Evolutionary conservation across 1,140 invertebrate genomes (phyloP), one percentile per base, ranked within the genome.

Genomic region (Diploscapter pachys): DNA sequence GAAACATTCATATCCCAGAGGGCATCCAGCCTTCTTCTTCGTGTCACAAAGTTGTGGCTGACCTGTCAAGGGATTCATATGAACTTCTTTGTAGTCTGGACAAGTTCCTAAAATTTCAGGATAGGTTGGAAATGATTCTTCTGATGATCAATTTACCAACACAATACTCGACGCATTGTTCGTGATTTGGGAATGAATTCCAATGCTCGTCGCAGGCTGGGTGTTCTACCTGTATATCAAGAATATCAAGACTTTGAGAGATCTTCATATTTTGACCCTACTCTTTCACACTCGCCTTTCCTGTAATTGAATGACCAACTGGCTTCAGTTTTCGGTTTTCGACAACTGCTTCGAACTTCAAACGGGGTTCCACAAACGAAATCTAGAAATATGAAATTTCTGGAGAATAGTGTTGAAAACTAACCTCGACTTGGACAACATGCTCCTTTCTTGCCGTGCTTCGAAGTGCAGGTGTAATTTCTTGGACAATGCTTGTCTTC

Each of bases 141-240:
- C 31, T 31, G 31, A 31, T 31, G 31, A 1, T 1, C 31, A 31
- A 31, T 31, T 31, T 31, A 4, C 79, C 79, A 59, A 80, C 57
- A 64, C 79, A 80, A 63, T 73, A 80, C 55, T 80, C 79, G 0
- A 71, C 71, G 63, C 79, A 80, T 57, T 80, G 79, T 63, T 80
- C 79, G 57, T 70, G 51, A 62, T 73, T 80, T 51, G 79, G 74
- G 69, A 80, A 80, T 6, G 68, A 72, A 66, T 80, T 80, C 11
- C 77, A 72, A n/a, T 80, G 77, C 9, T 80, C 79, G 6, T 72
- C 70, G 59, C 78, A 80, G 48, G 57, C 67, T 8, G 72, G 59
- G 67, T 61, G 63, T 48, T 78, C 76, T n/a, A 78, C 57, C 31
- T 31, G 31, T 31, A 31, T 31, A 31, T 31, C 31, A 31, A 31